Evolutionary conservation across 37 sponge, comb jelly and placozoan genomes (phyloP), one percentile per base, ranked within the genome.

Genomic region (Aplysina aerophoba): DNA sequence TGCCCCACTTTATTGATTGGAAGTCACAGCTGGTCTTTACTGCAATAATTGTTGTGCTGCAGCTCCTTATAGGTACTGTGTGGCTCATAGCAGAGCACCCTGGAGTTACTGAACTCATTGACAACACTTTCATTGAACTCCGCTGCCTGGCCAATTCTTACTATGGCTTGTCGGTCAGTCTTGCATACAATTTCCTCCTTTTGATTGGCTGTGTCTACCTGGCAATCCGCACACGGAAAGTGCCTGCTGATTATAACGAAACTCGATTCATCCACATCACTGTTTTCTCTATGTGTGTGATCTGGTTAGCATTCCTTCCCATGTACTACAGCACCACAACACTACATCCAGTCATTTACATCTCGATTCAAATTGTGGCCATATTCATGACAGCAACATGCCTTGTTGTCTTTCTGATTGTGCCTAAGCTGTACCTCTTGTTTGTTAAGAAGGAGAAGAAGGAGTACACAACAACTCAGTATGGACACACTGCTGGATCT

Each of bases 211-310:
- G 81, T 64, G 86, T 78, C 15, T 82, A 84, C 30, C 90, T 59
- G 63, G 90, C 87, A 33, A 82, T 90, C 28, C 90, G 64, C 6
- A 65, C 93, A 16, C 31, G 93, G 14, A 86, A 92, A 0, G 59
- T 92, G 24, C 93, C 93, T 0, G 63, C 82, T 37, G 87, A 90
- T 44, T 92, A 75, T 82, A 89, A 90, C 44, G 93, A 92, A 77
- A 57, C 91, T 57, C 86, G 68, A 65, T 92, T 83, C 77, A 90
- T 92, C 81, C 86, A 83, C 34, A 28, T 90, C 62, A 83, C 88
- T 0, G 15, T 85, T 15, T 86, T 80, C 67, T 63, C 85, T 35
- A 50, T 73, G 20, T 41, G 41, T 44, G 74, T 90, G 12, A 78
- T 86, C 55, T 92, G 91, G 93, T 13, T 86, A 22, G 91, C 84